Evolutionary conservation across 1,140 invertebrate genomes (phyloP), one percentile per base, ranked within the genome.

Genomic region (Melipona quadrifasciata): DNA sequence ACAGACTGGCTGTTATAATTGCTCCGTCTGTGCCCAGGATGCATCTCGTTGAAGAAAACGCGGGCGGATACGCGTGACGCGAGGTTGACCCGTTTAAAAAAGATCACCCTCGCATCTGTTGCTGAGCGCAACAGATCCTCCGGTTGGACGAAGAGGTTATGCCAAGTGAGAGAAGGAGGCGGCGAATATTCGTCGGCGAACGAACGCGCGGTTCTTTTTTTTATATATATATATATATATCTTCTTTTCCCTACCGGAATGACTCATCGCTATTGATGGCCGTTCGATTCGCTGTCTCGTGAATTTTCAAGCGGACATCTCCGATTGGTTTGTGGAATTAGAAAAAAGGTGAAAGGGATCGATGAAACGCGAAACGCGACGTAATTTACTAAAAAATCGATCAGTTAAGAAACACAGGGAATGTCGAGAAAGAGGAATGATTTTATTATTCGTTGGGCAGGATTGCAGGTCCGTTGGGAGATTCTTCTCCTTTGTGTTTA

Each of bases 1-100:
- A 21, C 34, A 5, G 39, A 1, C 27, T 2, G 64, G 14, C 21
- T 27, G 79, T 82, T 82, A 64, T 82, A 82, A 82, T 82, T 74
- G 65, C 39, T 53, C 58, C n/a, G 64, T 51, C 31, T 68, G 31
- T 51, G 71, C 27, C 17, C 76, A 80, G 68, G 77, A 84, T 78
- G 84, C 57, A 39, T 84, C 76, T 77, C 57, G 68, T 82, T 80
- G 58, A 61, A 68, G 72, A 47, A 67, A 64, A 57, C 57, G 86
- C 68, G 64, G 21, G 31, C 47, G 80, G 24, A 71, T 34, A 71
- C 31, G 65, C 27, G 27, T 11, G 55, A 17, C 57, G 80, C 76
- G 76, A 39, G 75, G 81, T 89, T 81, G 85, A 89, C 85, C 68
- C 78, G 82, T 89, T 89, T 89, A 89, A 89, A 89, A 89, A 89